These are phyloP conservation scores for Hypercompe scribonia DNA, from an alignment of 2,888 invertebrate genomes.

Conservation along the genomic window DNA sequence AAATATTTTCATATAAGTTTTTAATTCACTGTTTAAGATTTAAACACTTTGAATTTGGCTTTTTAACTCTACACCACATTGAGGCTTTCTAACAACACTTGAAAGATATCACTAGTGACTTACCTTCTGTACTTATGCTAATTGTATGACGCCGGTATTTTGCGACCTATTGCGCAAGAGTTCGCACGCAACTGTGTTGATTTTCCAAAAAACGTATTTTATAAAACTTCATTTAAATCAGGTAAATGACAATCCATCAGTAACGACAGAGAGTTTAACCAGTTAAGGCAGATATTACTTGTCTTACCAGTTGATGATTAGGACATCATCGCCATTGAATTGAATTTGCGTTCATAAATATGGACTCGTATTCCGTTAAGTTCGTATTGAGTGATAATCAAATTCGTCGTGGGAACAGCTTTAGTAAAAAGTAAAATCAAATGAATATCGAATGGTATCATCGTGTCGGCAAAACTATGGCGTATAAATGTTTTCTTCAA, in stretches of 20 bases:
- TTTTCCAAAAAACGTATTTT: conserved; percentile 77
- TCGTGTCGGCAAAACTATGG: neutral
- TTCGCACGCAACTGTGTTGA: conserved; percentile 80
- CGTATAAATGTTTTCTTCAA: neutral
- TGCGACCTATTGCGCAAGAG: conserved; percentile 81
- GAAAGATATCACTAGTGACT: conserved; percentile 34
- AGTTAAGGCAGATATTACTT: conserved; percentile 28
- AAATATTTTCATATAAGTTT: neutral
- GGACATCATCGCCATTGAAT: neutral
- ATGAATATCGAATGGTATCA: neutral
- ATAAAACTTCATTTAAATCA: conserved; percentile 74
- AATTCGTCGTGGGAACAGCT: neutral
- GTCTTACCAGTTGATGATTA: conserved; percentile 28
- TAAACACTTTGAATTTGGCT: neutral
- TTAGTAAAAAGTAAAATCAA: neutral
- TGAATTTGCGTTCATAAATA: neutral
- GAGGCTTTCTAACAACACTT: neutral
- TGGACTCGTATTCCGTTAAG: neutral
- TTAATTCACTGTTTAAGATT: neutral
- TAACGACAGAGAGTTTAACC: conserved; percentile 40
- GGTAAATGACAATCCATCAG: conserved; percentile 36
- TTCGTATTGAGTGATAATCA: neutral
- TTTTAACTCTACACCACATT: neutral
- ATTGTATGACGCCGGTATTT: conserved; percentile 48
- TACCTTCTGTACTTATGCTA: conserved; percentile 48